Evolutionary conservation across 1,140 invertebrate species (phyloP).

Genomic region (Drosophila quadrilineata): DNA sequence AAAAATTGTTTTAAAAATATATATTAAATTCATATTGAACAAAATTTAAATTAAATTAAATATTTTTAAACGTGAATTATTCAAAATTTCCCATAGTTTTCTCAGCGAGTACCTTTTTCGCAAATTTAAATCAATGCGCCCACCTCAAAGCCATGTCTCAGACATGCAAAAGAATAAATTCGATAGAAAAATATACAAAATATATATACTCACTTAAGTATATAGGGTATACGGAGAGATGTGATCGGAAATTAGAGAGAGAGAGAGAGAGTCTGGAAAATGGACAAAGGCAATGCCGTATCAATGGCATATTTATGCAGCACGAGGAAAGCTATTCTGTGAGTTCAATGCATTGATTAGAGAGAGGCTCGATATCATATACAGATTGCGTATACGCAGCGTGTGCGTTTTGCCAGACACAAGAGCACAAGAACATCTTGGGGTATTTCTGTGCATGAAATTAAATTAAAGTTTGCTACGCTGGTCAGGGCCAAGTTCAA

Average conservation of each 20-base stretch:
- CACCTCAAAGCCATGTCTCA: slow-evolving; percentile 40
- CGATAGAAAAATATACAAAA: neutral
- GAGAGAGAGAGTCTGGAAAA: too few relatives aligned
- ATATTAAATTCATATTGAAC: neutral
- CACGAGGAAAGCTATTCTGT: neutral
- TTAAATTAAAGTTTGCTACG: slow-evolving; percentile 49
- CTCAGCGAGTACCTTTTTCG: slow-evolving; percentile 13
- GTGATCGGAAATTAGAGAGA: too few relatives aligned
- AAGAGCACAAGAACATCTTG: neutral
- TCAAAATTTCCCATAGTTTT: slow-evolving; percentile 18
- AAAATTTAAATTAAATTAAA: neutral
- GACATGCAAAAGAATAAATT: slow-evolving; percentile 47
- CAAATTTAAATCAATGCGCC: slow-evolving; percentile 46
- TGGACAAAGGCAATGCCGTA: too few relatives aligned
- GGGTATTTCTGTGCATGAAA: slow-evolving; percentile 26
- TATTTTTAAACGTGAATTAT: too few relatives aligned
- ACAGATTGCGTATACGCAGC: slow-evolving; percentile 43
- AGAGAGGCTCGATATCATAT: too few relatives aligned
- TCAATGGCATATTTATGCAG: slow-evolving; percentile 61
- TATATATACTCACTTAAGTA: too few relatives aligned
- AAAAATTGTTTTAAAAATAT: slow-evolving; percentile 8
- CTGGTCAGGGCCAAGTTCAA: slow-evolving; percentile 22
- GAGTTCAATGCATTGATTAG: slow-evolving; percentile 67
- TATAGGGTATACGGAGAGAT: too few relatives aligned
- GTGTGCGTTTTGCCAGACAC: slow-evolving; percentile 9